These are phyloP conservation scores for Mastomys coucha DNA, from an alignment of 2,113 vertebrate species.

Conservation along the genomic window DNA sequence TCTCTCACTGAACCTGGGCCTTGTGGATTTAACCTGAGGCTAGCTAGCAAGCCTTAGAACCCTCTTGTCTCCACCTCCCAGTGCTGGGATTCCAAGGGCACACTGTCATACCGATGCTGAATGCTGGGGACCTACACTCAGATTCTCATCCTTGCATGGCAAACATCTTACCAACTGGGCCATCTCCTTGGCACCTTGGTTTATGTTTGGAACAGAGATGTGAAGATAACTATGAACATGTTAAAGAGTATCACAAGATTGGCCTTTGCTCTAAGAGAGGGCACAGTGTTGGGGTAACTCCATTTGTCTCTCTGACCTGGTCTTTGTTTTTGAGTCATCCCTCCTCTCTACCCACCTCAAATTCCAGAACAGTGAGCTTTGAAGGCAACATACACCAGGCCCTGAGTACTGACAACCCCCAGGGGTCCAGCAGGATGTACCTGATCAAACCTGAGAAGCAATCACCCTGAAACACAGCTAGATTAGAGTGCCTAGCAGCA, in stretches of 20 bases:
- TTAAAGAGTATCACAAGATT: not conserved
- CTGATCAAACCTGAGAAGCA: not conserved
- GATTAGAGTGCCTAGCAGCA: not conserved
- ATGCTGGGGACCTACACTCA: not conserved
- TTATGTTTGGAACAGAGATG: not conserved
- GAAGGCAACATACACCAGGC: not conserved
- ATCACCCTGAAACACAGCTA: not conserved
- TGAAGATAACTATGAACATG: not conserved
- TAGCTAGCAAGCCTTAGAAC: not conserved
- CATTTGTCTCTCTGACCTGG: not conserved
- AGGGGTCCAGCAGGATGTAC: not conserved
- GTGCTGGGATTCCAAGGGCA: not conserved
- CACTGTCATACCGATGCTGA: too few species aligned
- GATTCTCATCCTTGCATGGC: too few species aligned
- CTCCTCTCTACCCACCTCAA: not conserved
- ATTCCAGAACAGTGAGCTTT: not conserved
- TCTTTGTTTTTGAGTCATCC: not conserved
- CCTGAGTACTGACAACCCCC: too few species aligned
- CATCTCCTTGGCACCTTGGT: not conserved
- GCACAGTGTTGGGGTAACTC: not conserved
- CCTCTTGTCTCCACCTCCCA: not conserved
- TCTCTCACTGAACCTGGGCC: not conserved
- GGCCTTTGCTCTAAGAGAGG: not conserved
- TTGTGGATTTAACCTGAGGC: not conserved
- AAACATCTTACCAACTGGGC: not conserved